These are phyloP conservation scores for Hippasteria phrygiana DNA, from an alignment of 53 echinoderm and acorn worm genomes.

Conservation along the genomic window DNA sequence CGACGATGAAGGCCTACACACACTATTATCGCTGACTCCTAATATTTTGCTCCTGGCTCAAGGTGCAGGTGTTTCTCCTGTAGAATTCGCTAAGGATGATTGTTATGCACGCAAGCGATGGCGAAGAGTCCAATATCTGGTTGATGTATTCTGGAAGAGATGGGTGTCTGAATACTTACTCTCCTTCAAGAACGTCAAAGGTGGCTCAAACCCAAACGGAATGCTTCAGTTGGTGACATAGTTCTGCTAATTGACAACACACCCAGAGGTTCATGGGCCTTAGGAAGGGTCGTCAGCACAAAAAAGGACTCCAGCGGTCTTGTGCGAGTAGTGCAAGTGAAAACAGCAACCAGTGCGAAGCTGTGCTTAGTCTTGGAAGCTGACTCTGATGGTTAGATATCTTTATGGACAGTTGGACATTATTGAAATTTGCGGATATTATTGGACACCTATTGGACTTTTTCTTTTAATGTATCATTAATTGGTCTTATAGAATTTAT, in stretches of 20 bases:
- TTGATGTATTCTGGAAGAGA: conserved; percentile 67
- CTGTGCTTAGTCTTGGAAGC: conserved; percentile 45
- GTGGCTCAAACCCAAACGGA: conserved; percentile 53
- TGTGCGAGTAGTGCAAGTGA: conserved; percentile 24
- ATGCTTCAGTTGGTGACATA: conserved; percentile 59
- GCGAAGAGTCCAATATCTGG: conserved; percentile 66
- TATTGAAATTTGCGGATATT: neutral
- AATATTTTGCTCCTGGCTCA: conserved; percentile 30
- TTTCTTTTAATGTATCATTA: neutral
- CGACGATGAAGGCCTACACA: conserved; percentile 54
- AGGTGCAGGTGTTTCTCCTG: conserved; percentile 24
- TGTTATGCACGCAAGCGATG: conserved; percentile 64
- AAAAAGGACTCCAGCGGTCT: neutral
- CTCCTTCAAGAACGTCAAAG: conserved; percentile 60
- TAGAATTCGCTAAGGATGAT: conserved; percentile 44
- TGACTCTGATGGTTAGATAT: conserved; percentile 7
- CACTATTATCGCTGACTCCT: conserved; percentile 43
- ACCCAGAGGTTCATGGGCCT: conserved; percentile 36
- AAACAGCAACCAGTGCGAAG: conserved; percentile 45
- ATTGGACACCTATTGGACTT: neutral
- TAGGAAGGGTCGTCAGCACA: conserved; percentile 28
- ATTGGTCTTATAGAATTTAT: conserved; percentile 39
- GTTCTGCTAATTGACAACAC: conserved; percentile 59
- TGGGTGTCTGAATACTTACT: conserved; percentile 69
- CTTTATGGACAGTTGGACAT: neutral